These are phyloP conservation scores for Prunella himalayana DNA, from an alignment of 2,113 vertebrate genomes.

Conservation along the genomic window DNA sequence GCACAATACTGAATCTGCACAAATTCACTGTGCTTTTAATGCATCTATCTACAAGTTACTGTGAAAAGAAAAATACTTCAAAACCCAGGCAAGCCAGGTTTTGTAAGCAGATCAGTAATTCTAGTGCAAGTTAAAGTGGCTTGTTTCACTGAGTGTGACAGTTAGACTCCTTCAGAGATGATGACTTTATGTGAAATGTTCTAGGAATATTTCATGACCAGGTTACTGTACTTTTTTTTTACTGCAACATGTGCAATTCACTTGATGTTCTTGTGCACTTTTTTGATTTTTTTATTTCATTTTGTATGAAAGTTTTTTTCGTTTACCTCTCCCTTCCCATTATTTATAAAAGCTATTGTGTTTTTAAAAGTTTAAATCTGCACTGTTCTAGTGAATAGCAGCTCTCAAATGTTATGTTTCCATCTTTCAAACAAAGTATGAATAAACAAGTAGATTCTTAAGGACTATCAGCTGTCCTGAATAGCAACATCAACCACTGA, in stretches of 20 bases:
- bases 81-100: neutral
- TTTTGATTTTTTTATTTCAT: slow-evolving; percentile 26
- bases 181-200: slow-evolving; percentile 5
- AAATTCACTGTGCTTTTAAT: neutral
- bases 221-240: slow-evolving; percentile 53
- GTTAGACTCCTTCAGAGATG: neutral
- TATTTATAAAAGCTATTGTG: slow-evolving; percentile 57
- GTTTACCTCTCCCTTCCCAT: slow-evolving; percentile 3
- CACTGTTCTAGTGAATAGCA: slow-evolving; percentile 28
- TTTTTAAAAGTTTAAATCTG: slow-evolving; percentile 6
- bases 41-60: neutral
- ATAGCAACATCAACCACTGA: neutral
- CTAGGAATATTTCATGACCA: slow-evolving; percentile 23
- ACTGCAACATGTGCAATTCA: slow-evolving; percentile 51
- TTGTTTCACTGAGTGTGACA: neutral
- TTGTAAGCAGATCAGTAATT: slow-evolving; percentile 5
- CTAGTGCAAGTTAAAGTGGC: neutral
- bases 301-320: slow-evolving; percentile 59
- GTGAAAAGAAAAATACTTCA: neutral
- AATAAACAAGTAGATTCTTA: slow-evolving; percentile 42
- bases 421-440: neutral
- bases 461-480: neutral
- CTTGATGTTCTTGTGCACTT: slow-evolving; percentile 60
- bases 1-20: neutral
- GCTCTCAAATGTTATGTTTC: neutral